Percentiles rank a stretch among this genome's conserved stretches.
Conservation (phyloP, 1,140 invertebrate species). For the Amyelois transitella region DNA sequence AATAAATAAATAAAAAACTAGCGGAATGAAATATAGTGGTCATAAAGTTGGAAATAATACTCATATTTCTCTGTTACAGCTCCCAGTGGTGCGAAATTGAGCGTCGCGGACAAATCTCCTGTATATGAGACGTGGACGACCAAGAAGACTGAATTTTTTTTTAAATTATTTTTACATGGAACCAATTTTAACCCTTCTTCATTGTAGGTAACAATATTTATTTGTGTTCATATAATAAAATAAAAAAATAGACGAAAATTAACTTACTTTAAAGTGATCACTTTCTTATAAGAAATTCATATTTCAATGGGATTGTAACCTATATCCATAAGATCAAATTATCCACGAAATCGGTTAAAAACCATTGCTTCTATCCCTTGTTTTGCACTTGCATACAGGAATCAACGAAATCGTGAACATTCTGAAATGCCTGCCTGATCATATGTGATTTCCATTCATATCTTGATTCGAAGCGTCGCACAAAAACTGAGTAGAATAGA, state of each 20-base stretch:
- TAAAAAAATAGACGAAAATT: too few relatives aligned
- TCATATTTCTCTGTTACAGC: conserved; percentile 36
- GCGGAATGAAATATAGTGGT: conserved; percentile 26
- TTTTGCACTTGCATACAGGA: background rate
- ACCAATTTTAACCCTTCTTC: background rate
- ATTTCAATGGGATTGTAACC: too few relatives aligned
- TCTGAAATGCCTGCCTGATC: background rate
- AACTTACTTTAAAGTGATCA: too few relatives aligned
- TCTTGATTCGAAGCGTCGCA: background rate
- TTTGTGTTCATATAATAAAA: too few relatives aligned
- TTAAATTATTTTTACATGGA: background rate
- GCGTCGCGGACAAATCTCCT: conserved; percentile 29
- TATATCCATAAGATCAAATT: too few relatives aligned
- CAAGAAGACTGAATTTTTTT: too few relatives aligned
- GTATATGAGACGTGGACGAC: conserved; percentile 15
- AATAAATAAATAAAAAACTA: background rate
- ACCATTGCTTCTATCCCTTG: too few relatives aligned
- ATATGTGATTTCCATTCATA: background rate
- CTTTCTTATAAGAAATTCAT: too few relatives aligned
- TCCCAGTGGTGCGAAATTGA: conserved; percentile 23
- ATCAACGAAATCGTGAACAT: background rate
- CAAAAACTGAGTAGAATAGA: background rate
- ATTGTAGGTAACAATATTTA: background rate
- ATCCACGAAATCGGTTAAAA: too few relatives aligned
- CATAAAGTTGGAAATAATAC: conserved; percentile 32